Evolutionary conservation across 1,140 invertebrate genomes (phyloP).

Genomic region (Antheraea mylitta): DNA sequence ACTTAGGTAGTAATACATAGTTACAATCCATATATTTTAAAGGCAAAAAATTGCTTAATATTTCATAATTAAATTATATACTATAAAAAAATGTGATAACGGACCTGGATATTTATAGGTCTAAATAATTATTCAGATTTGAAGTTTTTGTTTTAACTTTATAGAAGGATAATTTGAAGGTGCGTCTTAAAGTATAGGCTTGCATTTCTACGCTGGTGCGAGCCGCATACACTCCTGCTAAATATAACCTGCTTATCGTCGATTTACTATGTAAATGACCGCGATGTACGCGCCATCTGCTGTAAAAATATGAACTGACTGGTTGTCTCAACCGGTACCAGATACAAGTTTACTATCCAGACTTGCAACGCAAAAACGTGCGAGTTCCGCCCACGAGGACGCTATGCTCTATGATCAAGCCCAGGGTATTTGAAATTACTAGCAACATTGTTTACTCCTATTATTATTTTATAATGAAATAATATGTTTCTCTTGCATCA

Average conservation of each 20-base stretch:
- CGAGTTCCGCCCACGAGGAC: slow-evolving; percentile 44
- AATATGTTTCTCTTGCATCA: neutral
- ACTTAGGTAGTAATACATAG: no score
- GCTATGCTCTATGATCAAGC: neutral
- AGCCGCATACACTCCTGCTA: slow-evolving; percentile 62
- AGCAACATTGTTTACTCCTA: neutral
- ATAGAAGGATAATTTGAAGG: neutral
- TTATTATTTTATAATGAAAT: neutral
- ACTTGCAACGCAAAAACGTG: slow-evolving; percentile 47
- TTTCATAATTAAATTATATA: no score
- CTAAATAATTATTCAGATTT: no score
- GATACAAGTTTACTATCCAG: slow-evolving; percentile 37
- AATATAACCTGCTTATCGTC: slow-evolving; percentile 74
- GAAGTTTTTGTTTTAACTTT: no score
- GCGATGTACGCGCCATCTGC: slow-evolving; percentile 62
- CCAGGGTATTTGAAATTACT: no score
- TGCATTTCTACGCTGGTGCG: slow-evolving; percentile 31
- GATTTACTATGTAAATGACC: slow-evolving; percentile 75
- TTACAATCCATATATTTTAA: no score
- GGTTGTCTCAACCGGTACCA: slow-evolving; percentile 42
- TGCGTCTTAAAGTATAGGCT: neutral
- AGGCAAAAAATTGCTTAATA: no score
- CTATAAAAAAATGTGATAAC: no score
- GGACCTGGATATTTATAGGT: no score
- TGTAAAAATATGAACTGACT: slow-evolving; percentile 57